Percentiles rank a stretch among this genome's conserved stretches.
These are phyloP conservation scores for Cygnus buccinator DNA, from an alignment of 2,113 vertebrate species.

Conservation along the genomic window DNA sequence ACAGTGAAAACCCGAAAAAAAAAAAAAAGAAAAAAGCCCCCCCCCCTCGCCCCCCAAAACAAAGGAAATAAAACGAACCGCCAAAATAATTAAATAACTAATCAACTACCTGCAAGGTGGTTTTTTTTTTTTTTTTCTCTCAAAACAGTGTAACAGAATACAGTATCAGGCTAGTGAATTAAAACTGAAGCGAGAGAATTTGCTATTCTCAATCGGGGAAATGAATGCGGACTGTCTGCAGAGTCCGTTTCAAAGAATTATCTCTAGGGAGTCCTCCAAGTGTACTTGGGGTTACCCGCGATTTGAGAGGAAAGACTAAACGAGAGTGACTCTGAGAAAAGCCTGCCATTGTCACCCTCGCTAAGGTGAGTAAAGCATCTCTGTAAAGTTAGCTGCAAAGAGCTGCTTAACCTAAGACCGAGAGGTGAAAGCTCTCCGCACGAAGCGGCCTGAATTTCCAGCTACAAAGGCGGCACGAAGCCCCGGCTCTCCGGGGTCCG, in stretches of 20 bases:
- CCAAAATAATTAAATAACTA: neutral
- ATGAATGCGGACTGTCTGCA: neutral
- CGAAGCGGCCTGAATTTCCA: constrained; percentile 5
- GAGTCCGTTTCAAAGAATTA: constrained; percentile 41
- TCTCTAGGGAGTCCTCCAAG: constrained; percentile 54
- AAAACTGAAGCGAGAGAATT: constrained; percentile 12
- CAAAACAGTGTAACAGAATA: constrained; percentile 21
- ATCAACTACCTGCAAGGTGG: neutral
- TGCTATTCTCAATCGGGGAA: neutral
- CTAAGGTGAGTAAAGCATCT: constrained; percentile 55
- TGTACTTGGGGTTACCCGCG: constrained; percentile 48
- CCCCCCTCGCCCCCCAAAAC: neutral
- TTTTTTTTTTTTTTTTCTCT: neutral
- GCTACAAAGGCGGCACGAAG: constrained; percentile 20
- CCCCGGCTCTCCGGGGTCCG: neutral
- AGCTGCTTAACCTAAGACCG: constrained; percentile 46
- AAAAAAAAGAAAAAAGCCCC: neutral
- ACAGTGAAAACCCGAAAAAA: neutral
- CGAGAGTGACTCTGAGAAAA: constrained; percentile 46
- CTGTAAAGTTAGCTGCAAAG: constrained; percentile 47
- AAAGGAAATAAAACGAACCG: neutral
- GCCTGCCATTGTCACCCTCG: constrained; percentile 44
- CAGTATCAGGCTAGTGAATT: constrained; percentile 2
- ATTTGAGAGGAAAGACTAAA: constrained; percentile 53
- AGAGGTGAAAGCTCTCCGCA: constrained; percentile 21